Evolutionary conservation across 2,888 invertebrate genomes (phyloP).

Genomic region (Oscheius sp.): DNA sequence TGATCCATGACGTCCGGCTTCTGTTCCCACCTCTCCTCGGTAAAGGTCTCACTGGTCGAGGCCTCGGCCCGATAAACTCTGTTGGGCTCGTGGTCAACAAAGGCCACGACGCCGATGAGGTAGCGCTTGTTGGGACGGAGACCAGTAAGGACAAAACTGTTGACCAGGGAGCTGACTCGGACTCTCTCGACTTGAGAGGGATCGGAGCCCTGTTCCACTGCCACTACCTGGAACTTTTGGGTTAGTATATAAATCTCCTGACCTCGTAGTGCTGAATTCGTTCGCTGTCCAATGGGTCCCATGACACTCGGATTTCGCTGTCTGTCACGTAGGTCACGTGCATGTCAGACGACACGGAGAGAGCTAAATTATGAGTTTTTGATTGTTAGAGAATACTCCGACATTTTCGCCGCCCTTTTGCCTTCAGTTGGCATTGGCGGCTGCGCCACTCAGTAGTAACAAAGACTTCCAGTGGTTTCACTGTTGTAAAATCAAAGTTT

Average conservation of each 20-base stretch:
- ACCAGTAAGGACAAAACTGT: slow-evolving; percentile 65
- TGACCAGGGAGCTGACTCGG: slow-evolving; percentile 63
- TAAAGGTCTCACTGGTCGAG: slow-evolving; percentile 54
- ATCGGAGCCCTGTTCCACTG: slow-evolving; percentile 55
- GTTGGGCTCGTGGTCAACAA: slow-evolving; percentile 71
- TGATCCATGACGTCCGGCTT: slow-evolving; percentile 60
- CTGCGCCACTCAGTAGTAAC: too few relatives aligned
- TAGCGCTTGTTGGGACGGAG: slow-evolving; percentile 70
- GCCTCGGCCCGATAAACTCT: slow-evolving; percentile 44
- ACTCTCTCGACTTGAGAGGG: slow-evolving; percentile 60
- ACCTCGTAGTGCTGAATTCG: slow-evolving; percentile 73
- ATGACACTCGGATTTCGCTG: slow-evolving; percentile 65
- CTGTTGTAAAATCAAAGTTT: too few relatives aligned
- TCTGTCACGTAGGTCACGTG: slow-evolving; percentile 64
- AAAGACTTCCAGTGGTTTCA: too few relatives aligned
- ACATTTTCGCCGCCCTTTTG: too few relatives aligned
- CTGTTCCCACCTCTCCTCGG: slow-evolving; percentile 58
- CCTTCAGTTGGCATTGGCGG: too few relatives aligned
- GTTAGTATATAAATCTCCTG: neutral
- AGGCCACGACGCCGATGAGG: slow-evolving; percentile 71
- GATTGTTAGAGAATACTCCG: neutral
- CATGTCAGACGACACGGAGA: slow-evolving; percentile 58
- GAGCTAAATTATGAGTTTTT: slow-evolving; percentile 45
- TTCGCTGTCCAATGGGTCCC: slow-evolving; percentile 62
- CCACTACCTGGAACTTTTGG: slow-evolving; percentile 51